phyloP scores from a whole-genome alignment of 1,140 invertebrate genomes.

The Caerostris extrusa region DNA sequence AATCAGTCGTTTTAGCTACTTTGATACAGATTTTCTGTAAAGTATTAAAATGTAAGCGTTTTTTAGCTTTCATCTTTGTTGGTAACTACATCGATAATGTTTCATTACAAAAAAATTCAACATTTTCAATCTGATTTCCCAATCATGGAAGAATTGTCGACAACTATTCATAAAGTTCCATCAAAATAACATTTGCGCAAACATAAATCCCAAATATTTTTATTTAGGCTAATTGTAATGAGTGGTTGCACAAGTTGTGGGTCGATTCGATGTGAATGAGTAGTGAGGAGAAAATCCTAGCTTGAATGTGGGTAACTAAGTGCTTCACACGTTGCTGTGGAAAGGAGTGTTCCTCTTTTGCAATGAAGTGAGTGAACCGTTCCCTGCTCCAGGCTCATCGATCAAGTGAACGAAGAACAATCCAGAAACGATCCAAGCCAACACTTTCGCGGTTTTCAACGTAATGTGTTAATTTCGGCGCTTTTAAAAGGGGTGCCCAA shows the following conservation, averaged over 20 bases:
- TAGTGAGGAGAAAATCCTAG: conserved; percentile 66
- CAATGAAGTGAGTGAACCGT: conserved; percentile 68
- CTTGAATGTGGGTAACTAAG: conserved; percentile 67
- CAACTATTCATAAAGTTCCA: not conserved
- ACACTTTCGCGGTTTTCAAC: conserved; percentile 67
- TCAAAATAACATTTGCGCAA: not conserved
- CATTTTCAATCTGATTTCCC: too few species aligned
- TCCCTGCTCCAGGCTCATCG: conserved; percentile 63
- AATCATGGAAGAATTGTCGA: too few species aligned
- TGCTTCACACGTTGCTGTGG: conserved; percentile 65
- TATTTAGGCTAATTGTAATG: not conserved
- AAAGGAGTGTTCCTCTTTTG: conserved; percentile 43
- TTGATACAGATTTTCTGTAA: too few species aligned
- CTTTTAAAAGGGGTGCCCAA: conserved; percentile 69
- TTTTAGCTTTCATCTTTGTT: too few species aligned
- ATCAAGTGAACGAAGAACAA: conserved; percentile 73
- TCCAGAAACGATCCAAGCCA: conserved; percentile 52
- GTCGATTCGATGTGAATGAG: conserved; percentile 32
- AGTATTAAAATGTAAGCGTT: too few species aligned
- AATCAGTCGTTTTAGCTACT: not conserved
- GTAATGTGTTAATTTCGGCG: conserved; percentile 76
- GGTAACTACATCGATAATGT: too few species aligned
- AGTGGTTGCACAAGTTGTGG: not conserved
- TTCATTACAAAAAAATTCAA: too few species aligned
- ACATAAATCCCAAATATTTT: not conserved